Evolutionary conservation across 2,888 invertebrate genomes (phyloP), one percentile per base, ranked within the genome.

Genomic region (Sarcophaga caerulescens): DNA sequence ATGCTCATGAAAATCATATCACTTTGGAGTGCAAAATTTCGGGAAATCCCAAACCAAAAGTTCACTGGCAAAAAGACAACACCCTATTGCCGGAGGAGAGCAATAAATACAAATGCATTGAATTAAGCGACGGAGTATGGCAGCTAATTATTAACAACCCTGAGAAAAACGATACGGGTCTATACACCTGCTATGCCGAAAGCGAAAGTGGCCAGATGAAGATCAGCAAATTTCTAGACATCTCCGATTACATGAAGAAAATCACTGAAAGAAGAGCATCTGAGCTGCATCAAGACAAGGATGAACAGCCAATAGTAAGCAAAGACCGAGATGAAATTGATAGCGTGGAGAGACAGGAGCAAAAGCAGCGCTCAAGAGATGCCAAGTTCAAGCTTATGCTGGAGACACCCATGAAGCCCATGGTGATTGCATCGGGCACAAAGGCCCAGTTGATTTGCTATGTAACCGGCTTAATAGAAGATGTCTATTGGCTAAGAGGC

Each of bases 381-480:
- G 93, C 94, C 0, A 95, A 95, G 85, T 94, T 95, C 88, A 96
- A 96, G 90, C 96, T 97, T 0, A 94, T 94, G 81, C 96, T 98
- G 90, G 96, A 96, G 70, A 96, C 96, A 1, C 94, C 94, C 77
- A 93, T 98, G 81, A 96, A 96, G 19, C 96, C 97, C 89, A 94
- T 96, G 91, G 96, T 96, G 1, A 96, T 96, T 17, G 95, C 96
- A 0, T 95, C 95, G 90, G 96, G 96, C 1, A 96, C 96, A 17
- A 94, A 96, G 88, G 95, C 97, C 4, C 96, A 96, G 92, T 92
- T 98, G 11, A 96, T 96, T 0, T 97, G 97, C 91, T 96, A 96
- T 87, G 95, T 97, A 1, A 94, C 96, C 14, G 96, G 96, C 6
- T 94, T 95, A 0, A 96, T 96, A 81, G 95, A 96, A 52, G 94